Evolutionary conservation across 2,113 vertebrate species (phyloP).

Genomic region (Sterrhoptilus dennistouni): DNA sequence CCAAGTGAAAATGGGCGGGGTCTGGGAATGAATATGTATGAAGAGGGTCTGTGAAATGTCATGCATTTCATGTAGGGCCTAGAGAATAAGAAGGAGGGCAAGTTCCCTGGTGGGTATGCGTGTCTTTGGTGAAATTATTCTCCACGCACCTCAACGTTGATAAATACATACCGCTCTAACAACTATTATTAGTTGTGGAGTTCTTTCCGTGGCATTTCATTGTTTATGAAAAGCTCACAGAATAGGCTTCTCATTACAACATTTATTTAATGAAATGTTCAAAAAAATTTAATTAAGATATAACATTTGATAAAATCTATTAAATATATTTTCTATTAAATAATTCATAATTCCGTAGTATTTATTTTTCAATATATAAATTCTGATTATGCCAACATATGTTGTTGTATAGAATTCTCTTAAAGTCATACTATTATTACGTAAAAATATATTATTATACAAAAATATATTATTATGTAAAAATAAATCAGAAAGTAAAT

Average conservation of each 20-base stretch:
- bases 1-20: no score
- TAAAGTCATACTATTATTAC: neutral
- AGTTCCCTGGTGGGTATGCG: no score
- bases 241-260: neutral
- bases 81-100: no score
- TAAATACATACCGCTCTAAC: no score
- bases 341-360: neutral
- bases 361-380: neutral
- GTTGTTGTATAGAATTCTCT: neutral
- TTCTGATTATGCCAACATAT: neutral
- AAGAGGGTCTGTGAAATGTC: no score
- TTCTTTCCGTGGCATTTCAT: no score
- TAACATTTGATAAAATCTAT: neutral
- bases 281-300: neutral
- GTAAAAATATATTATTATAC: neutral
- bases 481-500: neutral
- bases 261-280: neutral
- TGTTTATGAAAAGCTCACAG: neutral
- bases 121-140: no score
- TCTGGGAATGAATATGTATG: no score
- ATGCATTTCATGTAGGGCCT: no score
- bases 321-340: neutral
- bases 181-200: no score
- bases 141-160: no score
- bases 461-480: neutral